Conservation (phyloP, 2,888 invertebrate genomes). For the Sarcophaga rosellei region DNA sequence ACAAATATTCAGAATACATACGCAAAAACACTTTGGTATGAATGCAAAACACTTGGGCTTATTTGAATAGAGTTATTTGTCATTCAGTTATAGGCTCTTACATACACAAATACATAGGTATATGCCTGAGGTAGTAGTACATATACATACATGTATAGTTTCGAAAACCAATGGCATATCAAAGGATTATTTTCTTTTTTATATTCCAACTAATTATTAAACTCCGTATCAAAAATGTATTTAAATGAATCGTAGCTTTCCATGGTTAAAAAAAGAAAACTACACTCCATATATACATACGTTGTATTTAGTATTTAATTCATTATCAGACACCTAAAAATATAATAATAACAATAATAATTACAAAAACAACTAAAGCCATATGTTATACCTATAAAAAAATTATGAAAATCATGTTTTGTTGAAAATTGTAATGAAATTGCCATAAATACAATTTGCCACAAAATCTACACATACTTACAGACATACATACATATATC, state of each 20-base stretch:
- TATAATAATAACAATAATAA: conserved; percentile 18
- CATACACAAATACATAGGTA: background rate
- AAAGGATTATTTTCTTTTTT: no score
- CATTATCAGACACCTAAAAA: conserved; percentile 49
- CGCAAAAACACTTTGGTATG: conserved; percentile 1
- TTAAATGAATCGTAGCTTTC: background rate
- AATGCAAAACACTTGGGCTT: background rate
- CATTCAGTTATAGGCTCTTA: background rate
- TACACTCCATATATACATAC: background rate
- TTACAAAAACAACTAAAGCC: conserved; percentile 47
- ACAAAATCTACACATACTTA: conserved; percentile 36
- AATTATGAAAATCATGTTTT: conserved; percentile 47
- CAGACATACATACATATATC: background rate
- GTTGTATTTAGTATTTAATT: conserved; percentile 40
- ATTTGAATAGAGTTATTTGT: background rate
- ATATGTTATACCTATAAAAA: conserved; percentile 48
- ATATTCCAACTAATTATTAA: background rate
- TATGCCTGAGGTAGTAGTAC: background rate
- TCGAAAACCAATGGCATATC: no score
- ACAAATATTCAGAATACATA: conserved; percentile 24
- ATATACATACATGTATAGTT: no score
- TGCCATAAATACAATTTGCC: conserved; percentile 60
- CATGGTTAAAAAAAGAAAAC: background rate
- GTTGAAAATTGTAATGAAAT: conserved; percentile 51
- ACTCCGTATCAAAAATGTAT: background rate